Conservation (phyloP, 2,113 vertebrate species). For the Nycticryphes semicollaris region DNA sequence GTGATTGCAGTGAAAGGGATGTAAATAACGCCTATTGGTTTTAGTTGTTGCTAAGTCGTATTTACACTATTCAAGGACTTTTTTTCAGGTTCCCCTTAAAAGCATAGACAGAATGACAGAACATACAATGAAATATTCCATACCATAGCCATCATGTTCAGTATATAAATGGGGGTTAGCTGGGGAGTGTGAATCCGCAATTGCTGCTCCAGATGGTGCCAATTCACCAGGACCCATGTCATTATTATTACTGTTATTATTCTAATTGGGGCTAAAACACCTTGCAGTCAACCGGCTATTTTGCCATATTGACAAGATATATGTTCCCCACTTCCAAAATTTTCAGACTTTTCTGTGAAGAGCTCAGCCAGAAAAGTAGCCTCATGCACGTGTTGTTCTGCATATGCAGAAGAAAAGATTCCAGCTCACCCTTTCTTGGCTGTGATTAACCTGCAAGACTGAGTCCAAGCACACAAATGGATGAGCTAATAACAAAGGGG, state of each 20-base stretch:
- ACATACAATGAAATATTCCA: background rate
- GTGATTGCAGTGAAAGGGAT: background rate
- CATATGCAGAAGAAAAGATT: background rate
- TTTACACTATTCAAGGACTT: background rate
- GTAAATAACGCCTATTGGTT: background rate
- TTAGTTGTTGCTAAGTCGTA: background rate
- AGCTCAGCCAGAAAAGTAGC: background rate
- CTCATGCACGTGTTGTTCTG: background rate
- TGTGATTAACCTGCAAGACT: background rate
- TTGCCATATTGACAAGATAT: background rate
- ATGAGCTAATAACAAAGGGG: background rate
- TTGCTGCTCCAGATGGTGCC: background rate
- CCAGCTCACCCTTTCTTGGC: background rate
- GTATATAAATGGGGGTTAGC: background rate
- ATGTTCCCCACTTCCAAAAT: background rate
- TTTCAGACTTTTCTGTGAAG: background rate
- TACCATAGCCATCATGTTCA: background rate
- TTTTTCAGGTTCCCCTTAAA: too few relatives aligned
- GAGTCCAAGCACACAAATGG: background rate
- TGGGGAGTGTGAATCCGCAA: background rate
- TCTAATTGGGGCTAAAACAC: background rate
- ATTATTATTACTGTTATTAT: background rate
- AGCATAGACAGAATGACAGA: background rate
- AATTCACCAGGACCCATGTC: background rate
- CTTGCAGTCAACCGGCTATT: background rate